A percentile compares a stretch with the other conserved stretches of the same genome.
Evolutionary conservation across 2,113 vertebrate genomes (phyloP).

Genomic region (Thamnophis sirtalis): DNA sequence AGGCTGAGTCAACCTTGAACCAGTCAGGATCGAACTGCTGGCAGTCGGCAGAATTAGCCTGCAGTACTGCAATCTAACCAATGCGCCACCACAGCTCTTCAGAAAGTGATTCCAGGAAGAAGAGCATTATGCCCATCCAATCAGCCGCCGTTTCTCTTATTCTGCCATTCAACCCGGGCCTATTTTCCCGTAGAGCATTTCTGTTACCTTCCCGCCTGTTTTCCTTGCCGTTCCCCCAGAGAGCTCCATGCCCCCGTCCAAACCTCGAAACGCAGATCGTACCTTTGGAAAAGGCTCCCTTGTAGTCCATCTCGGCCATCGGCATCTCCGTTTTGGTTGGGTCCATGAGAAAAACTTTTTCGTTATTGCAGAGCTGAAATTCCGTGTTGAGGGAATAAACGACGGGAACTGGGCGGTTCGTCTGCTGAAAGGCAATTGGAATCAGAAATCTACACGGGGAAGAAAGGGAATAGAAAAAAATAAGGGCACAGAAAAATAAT

Average conservation of each 20-base stretch:
- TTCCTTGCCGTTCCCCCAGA: neutral
- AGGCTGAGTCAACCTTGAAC: too few species aligned
- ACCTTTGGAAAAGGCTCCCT: constrained; percentile 98
- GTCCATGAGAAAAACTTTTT: constrained; percentile 95
- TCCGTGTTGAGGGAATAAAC: constrained; percentile 97
- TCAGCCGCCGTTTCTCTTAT: neutral
- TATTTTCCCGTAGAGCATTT: neutral
- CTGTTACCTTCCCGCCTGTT: neutral
- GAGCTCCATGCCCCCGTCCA: neutral
- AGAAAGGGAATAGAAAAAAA: constrained; percentile 15
- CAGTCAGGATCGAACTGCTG: too few species aligned
- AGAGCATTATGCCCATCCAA: neutral
- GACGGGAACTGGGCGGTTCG: constrained; percentile 91
- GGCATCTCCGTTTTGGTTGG: constrained; percentile 83
- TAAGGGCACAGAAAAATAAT: neutral
- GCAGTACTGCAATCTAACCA: too few species aligned
- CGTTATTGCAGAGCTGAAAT: constrained; percentile 97
- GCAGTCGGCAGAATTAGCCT: too few species aligned
- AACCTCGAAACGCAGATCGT: neutral
- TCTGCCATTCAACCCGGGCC: neutral
- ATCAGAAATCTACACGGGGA: constrained; percentile 80
- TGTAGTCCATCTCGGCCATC: constrained; percentile 97
- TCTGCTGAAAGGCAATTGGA: constrained; percentile 98
- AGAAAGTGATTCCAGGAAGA: too few species aligned
- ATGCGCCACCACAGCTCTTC: too few species aligned